Evolutionary conservation across 2,888 invertebrate species (phyloP), one percentile per base, ranked within the genome.

Genomic region (Mythimna pallens): DNA sequence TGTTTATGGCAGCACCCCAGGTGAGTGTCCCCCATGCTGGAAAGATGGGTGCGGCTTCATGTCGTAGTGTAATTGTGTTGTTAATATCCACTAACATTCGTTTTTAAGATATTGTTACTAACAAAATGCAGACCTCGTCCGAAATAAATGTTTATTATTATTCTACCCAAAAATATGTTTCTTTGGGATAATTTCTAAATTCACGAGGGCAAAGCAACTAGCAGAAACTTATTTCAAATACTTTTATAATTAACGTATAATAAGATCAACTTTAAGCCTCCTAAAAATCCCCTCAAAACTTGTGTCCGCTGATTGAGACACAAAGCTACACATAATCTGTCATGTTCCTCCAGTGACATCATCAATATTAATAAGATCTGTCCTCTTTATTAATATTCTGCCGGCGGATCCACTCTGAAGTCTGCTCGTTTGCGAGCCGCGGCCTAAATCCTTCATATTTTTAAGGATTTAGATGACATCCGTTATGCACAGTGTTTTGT

Each of bases 311-410:
- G 80, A 84, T 86, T 82, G 72, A 76, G 74, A 34, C 64, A 52
- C 25, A 70, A 63, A 75, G 80, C 55, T 58, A 81, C 65, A 85
- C 62, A 82, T 67, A 75, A 76, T 73, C 83, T 82, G 85, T 77
- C 80, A 76, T 85, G 78, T 74, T 73, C 68, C 70, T 25, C 43
- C 70, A 57, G 72, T 72, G 71, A 76, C 75, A 72, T 80, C 85
- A 81, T 85, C 75, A 85, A 86, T 85, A 85, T 85, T 85, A 86
- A 86, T 86, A 86, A 80, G 78, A 71, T 67, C 73, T 67, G 74
- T 17, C 65, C 76, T 63, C 68, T 74, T 67, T 75, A 82, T 85
- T 86, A 85, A 85, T 85, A 85, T 85, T 86, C 85, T 25, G 70
- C 22, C 52, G 30, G 68, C 76, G 85, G 57, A 69, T 30, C 69